Base-by-base conservation (phyloP, 2,888 invertebrate species). In the Hirudinaria manillensis region DNA sequence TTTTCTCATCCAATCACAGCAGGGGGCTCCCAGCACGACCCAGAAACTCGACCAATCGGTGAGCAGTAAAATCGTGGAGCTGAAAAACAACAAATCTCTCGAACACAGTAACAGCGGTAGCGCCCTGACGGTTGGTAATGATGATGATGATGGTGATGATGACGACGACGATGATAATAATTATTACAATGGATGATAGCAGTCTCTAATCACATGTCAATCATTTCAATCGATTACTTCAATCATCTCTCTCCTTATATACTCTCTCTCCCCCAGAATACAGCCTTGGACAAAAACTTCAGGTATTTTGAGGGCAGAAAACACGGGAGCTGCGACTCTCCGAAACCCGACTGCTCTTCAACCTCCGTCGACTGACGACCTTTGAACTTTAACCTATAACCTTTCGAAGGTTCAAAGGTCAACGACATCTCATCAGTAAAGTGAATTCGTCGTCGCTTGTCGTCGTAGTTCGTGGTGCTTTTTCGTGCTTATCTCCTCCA, bases 211-310 rank as follows among this genome's bases (percentile, higher is more conserved):
- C n/a, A 45, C 10, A 45, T 6, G 7, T 10, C 45, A 16, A 45
- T 4, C 7, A 45, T 45, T 45, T 7, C 1, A 45, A 45, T 16
- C 10, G 38, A 45, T 45, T 45, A 3, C 45, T 45, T 16, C 10
- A 45, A 45, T 45, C 45, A 67, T 27, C 3, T 24, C 21, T 24
- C 10, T 19, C 3, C 24, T 16, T 7, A 68, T 32, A 24, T n/a
- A n/a, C n/a, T n/a, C n/a, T n/a, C n/a, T 6, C n/a, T 21, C 27
- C 29, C 24, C 27, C 32, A 51, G 29, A 32, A 2, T 45, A 24
- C 32, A 32, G 32, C n/a, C 66, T 77, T 84, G 72, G 84, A 84
- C 79, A 83, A 83, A 78, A 82, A 80, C 4, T 83, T 83, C 0
- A 77, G 82, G 34, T 84, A 79, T 76, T 84, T 84, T 77, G 81